phyloP scores from a whole-genome alignment of 2,888 invertebrate genomes.

The Noctua comes region DNA sequence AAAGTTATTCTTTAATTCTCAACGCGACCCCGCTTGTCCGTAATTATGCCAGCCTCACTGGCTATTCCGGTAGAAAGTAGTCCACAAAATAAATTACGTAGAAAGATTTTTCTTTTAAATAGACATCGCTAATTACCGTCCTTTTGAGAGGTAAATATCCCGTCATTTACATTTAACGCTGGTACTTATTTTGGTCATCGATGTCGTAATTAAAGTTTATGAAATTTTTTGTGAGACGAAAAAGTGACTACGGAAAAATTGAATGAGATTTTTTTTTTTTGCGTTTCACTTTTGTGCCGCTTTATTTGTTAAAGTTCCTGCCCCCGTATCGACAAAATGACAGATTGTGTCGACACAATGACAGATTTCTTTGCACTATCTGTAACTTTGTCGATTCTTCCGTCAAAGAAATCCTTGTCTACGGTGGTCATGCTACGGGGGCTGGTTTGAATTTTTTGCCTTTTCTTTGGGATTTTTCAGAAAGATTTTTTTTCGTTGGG shows the following conservation, averaged over 20 bases:
- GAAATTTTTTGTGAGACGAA: neutral
- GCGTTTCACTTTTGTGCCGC: neutral
- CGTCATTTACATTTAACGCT: conserved; percentile 44
- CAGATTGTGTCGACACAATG: too few species aligned
- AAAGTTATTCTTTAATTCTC: conserved; percentile 73
- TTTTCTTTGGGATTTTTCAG: neutral
- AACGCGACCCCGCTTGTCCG: conserved; percentile 63
- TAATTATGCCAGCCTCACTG: conserved; percentile 71
- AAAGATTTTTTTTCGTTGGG: too few species aligned
- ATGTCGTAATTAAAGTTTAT: conserved; percentile 46
- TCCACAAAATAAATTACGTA: conserved; percentile 69
- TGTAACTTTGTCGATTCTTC: too few species aligned
- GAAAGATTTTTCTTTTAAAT: conserved; percentile 70
- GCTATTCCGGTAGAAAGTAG: conserved; percentile 67
- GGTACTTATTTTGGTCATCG: conserved; percentile 39
- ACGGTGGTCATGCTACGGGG: too few species aligned
- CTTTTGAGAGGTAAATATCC: conserved; percentile 59
- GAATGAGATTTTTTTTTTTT: neutral
- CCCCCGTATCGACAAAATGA: too few species aligned
- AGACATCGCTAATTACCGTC: conserved; percentile 68
- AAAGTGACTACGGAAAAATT: neutral
- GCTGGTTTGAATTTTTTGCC: neutral
- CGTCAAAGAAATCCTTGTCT: too few species aligned
- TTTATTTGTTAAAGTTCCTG: neutral
- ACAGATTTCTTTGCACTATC: too few species aligned